A percentile compares a stretch with the other conserved stretches of the same genome.
Evolutionary conservation across 2,888 invertebrate species (phyloP).

Genomic region (Drosophila sordidapex): DNA sequence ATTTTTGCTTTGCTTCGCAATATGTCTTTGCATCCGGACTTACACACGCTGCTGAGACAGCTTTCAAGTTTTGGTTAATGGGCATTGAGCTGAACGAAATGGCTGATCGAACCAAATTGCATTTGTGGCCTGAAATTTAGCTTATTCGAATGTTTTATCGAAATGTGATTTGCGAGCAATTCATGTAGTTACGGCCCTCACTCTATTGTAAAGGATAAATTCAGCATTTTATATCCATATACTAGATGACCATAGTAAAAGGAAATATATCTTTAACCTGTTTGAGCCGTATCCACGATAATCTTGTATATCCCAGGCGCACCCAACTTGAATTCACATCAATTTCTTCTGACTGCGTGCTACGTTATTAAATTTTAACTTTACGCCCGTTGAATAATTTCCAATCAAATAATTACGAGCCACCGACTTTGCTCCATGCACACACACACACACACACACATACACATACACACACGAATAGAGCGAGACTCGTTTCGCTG

Average conservation of each 20-base stretch:
- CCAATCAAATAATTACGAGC: constrained; percentile 72
- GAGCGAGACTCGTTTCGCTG: constrained; percentile 13
- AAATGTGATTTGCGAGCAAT: constrained; percentile 21
- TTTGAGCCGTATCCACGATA: neutral
- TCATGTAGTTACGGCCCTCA: neutral
- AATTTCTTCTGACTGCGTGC: constrained; percentile 53
- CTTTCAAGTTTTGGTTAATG: constrained; percentile 27
- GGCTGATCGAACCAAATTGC: constrained; percentile 3
- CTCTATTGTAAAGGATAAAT: neutral
- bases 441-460: constrained; percentile 9
- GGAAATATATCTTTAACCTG: constrained; percentile 12
- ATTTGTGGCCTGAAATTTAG: constrained; percentile 15
- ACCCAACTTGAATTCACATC: constrained; percentile 38
- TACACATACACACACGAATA: neutral
- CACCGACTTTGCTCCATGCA: constrained; percentile 41
- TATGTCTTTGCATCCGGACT: constrained; percentile 15
- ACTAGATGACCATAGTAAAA: neutral
- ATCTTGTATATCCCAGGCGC: constrained; percentile 3
- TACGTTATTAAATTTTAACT: constrained; percentile 65
- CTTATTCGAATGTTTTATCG: constrained; percentile 1
- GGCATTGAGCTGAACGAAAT: constrained; percentile 3
- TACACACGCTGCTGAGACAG: constrained; percentile 14
- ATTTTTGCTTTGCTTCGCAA: constrained; percentile 22
- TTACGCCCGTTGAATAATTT: constrained; percentile 68
- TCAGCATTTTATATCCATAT: neutral